A percentile compares a stretch with the other conserved stretches of the same genome.
These are phyloP conservation scores for Synanthedon myopaeformis DNA, from an alignment of 2,888 invertebrate genomes.

Conservation along the genomic window DNA sequence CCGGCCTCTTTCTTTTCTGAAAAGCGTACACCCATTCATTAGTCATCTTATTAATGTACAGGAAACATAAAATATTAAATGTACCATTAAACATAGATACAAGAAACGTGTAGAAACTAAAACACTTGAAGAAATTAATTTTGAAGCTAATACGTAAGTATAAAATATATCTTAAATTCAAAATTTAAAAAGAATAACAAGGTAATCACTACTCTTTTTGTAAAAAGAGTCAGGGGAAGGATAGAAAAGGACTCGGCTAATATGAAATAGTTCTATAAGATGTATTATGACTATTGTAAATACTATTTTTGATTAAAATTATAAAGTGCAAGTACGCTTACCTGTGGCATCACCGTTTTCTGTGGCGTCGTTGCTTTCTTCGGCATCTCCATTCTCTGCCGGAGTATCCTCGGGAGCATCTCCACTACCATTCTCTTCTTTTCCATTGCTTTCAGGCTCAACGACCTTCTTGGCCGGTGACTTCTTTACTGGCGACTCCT, in stretches of 20 bases:
- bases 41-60: too few species aligned
- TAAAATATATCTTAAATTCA: neutral
- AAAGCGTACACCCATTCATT: conserved; percentile 10
- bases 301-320: too few species aligned
- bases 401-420: conserved; percentile 44
- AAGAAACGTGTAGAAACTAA: too few species aligned
- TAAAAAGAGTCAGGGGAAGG: too few species aligned
- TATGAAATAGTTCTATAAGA: too few species aligned
- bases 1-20: conserved; percentile 64
- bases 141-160: neutral
- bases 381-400: conserved; percentile 51
- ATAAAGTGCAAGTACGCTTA: conserved; percentile 7
- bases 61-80: too few species aligned
- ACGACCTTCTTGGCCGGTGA: conserved; percentile 62
- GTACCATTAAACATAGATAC: too few species aligned
- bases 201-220: neutral
- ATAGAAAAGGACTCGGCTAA: too few species aligned
- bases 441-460: conserved; percentile 62
- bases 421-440: conserved; percentile 53
- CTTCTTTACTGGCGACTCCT: conserved; percentile 64
- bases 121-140: neutral
- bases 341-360: conserved; percentile 61
- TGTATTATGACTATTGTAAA: too few species aligned
- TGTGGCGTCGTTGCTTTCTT: conserved; percentile 61
- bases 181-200: conserved; percentile 1